A percentile compares a stretch with the other conserved stretches of the same genome.
Evolutionary conservation across 2,888 invertebrate genomes (phyloP).

Genomic region (Hipparchia sbordonii): DNA sequence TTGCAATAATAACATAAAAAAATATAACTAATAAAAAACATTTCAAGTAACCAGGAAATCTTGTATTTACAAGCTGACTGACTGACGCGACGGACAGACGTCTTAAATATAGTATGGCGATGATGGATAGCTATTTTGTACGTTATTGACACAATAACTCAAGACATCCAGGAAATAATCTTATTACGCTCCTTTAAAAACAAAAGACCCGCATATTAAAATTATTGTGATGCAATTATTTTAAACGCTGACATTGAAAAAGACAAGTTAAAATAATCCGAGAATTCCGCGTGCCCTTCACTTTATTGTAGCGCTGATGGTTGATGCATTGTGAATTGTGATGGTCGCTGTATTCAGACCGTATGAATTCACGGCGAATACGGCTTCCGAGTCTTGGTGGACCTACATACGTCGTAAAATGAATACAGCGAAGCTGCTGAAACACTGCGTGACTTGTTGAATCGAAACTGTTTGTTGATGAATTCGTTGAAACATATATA

Average conservation of each 20-base stretch:
- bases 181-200: conserved; percentile 76
- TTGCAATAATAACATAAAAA: background rate
- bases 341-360: conserved; percentile 77
- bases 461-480: too few species aligned
- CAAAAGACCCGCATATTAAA: conserved; percentile 79
- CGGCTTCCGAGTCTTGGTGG: too few species aligned
- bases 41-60: conserved; percentile 8
- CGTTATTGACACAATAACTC: conserved; percentile 21
- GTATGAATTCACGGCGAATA: conserved; percentile 58
- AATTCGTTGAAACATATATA: too few species aligned
- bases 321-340: conserved; percentile 82
- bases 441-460: too few species aligned
- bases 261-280: conserved; percentile 82
- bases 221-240: conserved; percentile 83
- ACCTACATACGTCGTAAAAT: too few species aligned
- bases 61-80: conserved; percentile 8
- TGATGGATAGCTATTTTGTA: conserved; percentile 3
- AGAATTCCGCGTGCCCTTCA: conserved; percentile 80
- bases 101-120: conserved; percentile 7
- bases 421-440: too few species aligned
- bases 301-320: conserved; percentile 72
- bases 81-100: conserved; percentile 7
- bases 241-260: conserved; percentile 83
- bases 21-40: background rate
- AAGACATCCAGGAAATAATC: conserved; percentile 75